phyloP scores from a whole-genome alignment of 2,113 vertebrate species.

The Laticauda colubrina region DNA sequence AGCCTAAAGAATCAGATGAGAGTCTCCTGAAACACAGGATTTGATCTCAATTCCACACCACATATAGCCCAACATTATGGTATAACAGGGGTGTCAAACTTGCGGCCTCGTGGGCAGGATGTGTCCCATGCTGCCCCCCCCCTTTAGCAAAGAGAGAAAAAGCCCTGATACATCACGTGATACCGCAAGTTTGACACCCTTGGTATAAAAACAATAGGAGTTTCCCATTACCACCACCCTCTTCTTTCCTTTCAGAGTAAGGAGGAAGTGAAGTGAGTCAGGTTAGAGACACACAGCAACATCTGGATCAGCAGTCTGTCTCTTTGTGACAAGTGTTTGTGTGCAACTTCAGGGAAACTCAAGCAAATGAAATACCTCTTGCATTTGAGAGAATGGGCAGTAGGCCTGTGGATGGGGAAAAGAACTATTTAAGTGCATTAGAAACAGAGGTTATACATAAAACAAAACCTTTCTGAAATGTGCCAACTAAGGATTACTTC shows the following conservation, averaged over 20 bases:
- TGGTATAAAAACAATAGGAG: not conserved
- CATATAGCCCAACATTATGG: not conserved
- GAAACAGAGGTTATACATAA: not conserved
- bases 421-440: not conserved
- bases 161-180: too few species aligned
- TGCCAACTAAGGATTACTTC: not conserved
- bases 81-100: not conserved
- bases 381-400: not conserved
- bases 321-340: not conserved
- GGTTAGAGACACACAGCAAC: not conserved
- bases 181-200: too few species aligned
- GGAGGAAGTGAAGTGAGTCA: not conserved
- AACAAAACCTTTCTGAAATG: not conserved
- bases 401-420: not conserved
- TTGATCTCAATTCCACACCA: not conserved
- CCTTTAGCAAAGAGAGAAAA: too few species aligned
- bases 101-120: too few species aligned
- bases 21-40: not conserved
- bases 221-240: not conserved
- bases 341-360: not conserved
- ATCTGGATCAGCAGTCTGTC: not conserved
- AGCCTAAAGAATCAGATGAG: not conserved
- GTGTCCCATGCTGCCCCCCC: too few species aligned
- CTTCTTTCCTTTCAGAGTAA: not conserved
- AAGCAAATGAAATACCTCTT: not conserved